These are phyloP conservation scores for Chloroceryle inda DNA, from an alignment of 2,797 vertebrate genomes.

Conservation along the genomic window DNA sequence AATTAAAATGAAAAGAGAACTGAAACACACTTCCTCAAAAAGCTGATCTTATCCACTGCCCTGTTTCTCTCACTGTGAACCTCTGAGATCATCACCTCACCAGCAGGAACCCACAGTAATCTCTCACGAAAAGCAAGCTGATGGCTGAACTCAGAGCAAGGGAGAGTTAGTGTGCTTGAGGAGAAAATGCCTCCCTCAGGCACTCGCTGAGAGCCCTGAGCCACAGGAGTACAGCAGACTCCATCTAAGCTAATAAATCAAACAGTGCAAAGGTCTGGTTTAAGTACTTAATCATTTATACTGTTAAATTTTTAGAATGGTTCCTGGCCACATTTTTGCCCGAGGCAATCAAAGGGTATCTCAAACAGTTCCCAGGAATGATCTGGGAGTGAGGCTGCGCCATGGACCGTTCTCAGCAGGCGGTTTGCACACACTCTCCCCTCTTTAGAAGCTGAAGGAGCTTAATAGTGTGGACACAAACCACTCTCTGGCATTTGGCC, in stretches of 20 bases:
- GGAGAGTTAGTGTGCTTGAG: not conserved
- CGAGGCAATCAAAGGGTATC: not conserved
- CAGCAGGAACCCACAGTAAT: not conserved
- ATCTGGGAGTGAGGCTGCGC: not conserved
- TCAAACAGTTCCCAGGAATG: not conserved
- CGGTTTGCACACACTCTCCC: not conserved
- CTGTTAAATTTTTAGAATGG: constrained; percentile 7
- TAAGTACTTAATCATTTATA: not conserved
- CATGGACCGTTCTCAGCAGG: accelerated
- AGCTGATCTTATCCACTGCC: accelerated
- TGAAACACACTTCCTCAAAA: not conserved
- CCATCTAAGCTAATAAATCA: constrained; percentile 18
- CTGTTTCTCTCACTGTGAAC: not conserved
- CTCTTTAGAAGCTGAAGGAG: not conserved
- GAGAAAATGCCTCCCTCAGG: not conserved
- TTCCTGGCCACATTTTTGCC: not conserved
- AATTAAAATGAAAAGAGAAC: not conserved
- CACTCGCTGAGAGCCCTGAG: not conserved
- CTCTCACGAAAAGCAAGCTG: not conserved
- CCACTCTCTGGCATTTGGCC: not conserved
- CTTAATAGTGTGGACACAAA: not conserved
- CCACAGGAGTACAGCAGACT: not conserved
- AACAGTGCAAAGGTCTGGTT: not conserved
- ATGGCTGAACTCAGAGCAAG: not conserved
- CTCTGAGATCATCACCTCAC: constrained; percentile 1